Percentiles rank a stretch among this genome's conserved stretches.
Conservation (phyloP, 2,888 invertebrate genomes). For the Agrotis ipsilon region DNA sequence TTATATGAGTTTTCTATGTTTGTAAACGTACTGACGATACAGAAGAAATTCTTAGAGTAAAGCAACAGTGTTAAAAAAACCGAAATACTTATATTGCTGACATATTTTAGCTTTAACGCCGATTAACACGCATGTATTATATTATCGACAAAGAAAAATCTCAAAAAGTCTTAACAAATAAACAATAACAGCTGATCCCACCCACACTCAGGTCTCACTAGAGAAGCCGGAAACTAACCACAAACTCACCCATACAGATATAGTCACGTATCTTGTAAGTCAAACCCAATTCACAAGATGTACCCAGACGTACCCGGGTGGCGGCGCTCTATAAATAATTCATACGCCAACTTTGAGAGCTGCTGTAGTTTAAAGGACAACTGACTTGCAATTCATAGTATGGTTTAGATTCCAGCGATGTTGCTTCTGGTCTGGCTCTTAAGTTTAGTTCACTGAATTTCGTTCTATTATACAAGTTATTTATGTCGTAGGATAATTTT, state of each 20-base stretch:
- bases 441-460: too few relatives aligned
- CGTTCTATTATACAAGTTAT: too few relatives aligned
- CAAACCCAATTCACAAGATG: constrained; percentile 56
- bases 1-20: too few relatives aligned
- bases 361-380: constrained; percentile 56
- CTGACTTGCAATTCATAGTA: constrained; percentile 49
- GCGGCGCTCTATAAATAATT: constrained; percentile 56
- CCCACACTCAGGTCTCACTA: not conserved
- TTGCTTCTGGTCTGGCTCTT: not conserved
- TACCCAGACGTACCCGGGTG: constrained; percentile 18
- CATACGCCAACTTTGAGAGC: constrained; percentile 55
- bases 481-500: too few relatives aligned
- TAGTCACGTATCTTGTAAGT: constrained; percentile 46
- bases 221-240: constrained; percentile 12
- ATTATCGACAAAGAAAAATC: not conserved
- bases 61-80: too few relatives aligned
- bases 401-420: constrained; percentile 28
- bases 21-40: too few relatives aligned
- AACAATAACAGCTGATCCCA: not conserved
- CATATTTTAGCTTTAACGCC: not conserved
- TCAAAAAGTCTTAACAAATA: too few relatives aligned
- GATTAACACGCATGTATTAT: not conserved
- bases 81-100: too few relatives aligned
- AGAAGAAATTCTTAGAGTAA: too few relatives aligned
- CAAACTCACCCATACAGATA: constrained; percentile 41